phyloP scores from a whole-genome alignment of 2,113 vertebrate species.

The Numida meleagris region DNA sequence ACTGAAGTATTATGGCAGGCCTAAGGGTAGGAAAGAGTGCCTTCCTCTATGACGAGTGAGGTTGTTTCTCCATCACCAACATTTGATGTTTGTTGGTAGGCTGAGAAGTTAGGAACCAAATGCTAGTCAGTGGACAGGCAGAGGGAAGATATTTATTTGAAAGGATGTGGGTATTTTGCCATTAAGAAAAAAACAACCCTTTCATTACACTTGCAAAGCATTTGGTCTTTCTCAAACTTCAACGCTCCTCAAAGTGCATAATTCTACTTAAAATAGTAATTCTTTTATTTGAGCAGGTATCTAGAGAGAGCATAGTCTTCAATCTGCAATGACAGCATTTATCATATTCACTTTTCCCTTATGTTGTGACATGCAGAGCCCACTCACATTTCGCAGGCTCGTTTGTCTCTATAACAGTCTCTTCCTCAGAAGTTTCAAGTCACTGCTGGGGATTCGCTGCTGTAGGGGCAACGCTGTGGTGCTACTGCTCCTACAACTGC shows the following conservation, averaged over 20 bases:
- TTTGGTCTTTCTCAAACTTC: background rate
- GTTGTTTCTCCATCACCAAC: background rate
- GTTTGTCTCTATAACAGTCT: constrained; percentile 36
- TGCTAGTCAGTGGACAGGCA: background rate
- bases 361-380: constrained; percentile 54
- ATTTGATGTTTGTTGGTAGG: background rate
- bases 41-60: background rate
- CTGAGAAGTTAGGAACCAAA: background rate
- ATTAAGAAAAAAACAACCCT: background rate
- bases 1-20: background rate
- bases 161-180: background rate
- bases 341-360: constrained; percentile 47
- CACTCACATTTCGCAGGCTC: constrained; percentile 31
- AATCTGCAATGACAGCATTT: background rate
- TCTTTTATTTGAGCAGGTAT: constrained; percentile 6
- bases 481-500: background rate
- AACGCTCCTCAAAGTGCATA: background rate
- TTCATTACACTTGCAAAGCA: background rate
- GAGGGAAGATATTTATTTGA: background rate
- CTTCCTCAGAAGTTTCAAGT: constrained; percentile 2
- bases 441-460: constrained; percentile 14
- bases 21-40: background rate
- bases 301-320: background rate
- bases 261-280: constrained; percentile 29
- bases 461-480: background rate